Percentiles rank a stretch among this genome's conserved stretches.
phyloP scores from a whole-genome alignment of 2,113 vertebrate species.

The Stercorarius parasiticus region DNA sequence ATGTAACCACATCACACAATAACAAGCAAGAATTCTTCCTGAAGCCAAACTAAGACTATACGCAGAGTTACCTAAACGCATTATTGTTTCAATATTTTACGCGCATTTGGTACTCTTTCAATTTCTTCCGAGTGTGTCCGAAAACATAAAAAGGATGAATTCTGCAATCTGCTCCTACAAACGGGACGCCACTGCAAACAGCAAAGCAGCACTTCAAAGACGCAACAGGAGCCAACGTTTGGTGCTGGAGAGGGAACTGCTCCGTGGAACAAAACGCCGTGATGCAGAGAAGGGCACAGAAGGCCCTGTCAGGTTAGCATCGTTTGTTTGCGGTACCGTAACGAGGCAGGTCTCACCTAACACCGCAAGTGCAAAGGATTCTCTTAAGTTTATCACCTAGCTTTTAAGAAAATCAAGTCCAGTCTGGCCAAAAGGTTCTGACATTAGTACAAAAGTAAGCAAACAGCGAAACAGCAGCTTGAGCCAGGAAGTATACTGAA shows the following conservation, averaged over 20 bases:
- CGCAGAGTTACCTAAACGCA: not conserved
- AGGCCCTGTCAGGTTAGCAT: not conserved
- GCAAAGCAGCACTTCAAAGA: not conserved
- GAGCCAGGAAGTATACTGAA: not conserved
- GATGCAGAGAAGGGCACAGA: not conserved
- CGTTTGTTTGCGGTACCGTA: not conserved
- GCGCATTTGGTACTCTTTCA: not conserved
- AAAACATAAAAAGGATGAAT: not conserved
- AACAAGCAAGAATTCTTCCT: not conserved
- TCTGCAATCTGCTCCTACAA: not conserved
- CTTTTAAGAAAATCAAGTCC: not conserved
- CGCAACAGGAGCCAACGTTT: not conserved
- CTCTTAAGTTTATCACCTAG: not conserved
- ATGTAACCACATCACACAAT: slow-evolving; percentile 3
- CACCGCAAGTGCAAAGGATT: not conserved
- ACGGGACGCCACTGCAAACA: not conserved
- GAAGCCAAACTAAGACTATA: not conserved
- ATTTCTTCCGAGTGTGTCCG: not conserved
- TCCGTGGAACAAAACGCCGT: not conserved
- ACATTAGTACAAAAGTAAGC: not conserved
- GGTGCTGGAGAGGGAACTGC: not conserved
- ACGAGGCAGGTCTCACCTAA: not conserved
- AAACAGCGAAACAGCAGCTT: not conserved
- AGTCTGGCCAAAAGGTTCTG: not conserved
- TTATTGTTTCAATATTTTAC: not conserved